Percentiles rank a stretch among this genome's conserved stretches.
These are phyloP conservation scores for Hermetia illucens DNA, from an alignment of 1,140 invertebrate species.

Conservation along the genomic window DNA sequence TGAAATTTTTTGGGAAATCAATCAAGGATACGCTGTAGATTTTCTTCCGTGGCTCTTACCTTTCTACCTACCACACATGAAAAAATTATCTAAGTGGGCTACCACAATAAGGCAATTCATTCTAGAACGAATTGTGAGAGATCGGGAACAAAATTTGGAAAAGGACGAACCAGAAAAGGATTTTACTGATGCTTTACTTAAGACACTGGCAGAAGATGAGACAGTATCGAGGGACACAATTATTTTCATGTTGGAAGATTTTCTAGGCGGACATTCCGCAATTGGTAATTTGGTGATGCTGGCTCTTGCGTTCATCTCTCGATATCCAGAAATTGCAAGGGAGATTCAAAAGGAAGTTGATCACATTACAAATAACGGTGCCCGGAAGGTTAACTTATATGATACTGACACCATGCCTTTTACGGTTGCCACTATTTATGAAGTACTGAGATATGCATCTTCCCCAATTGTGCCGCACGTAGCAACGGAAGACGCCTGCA, in stretches of 20 bases:
- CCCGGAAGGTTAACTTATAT: constrained; percentile 39
- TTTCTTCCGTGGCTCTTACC: constrained; percentile 65
- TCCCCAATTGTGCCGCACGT: constrained; percentile 80
- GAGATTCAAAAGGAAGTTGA: constrained; percentile 54
- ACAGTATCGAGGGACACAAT: constrained; percentile 44
- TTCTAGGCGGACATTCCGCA: constrained; percentile 69
- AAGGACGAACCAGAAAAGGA: constrained; percentile 39
- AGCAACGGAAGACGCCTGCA: constrained; percentile 51
- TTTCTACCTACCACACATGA: constrained; percentile 49
- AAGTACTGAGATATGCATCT: constrained; percentile 56
- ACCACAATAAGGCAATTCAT: constrained; percentile 53
- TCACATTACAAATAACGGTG: constrained; percentile 32
- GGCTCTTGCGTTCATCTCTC: constrained; percentile 45
- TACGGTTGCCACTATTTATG: constrained; percentile 61
- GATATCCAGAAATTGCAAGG: constrained; percentile 42
- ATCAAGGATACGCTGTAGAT: constrained; percentile 69
- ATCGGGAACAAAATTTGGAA: constrained; percentile 36
- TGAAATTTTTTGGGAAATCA: constrained; percentile 72
- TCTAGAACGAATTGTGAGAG: constrained; percentile 46
- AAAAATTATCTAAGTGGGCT: constrained; percentile 46
- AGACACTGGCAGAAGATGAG: constrained; percentile 40
- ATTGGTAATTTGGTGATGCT: constrained; percentile 65
- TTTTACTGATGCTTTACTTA: constrained; percentile 53
- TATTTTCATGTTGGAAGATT: constrained; percentile 61
- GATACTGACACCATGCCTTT: constrained; percentile 54